Conservation (phyloP, 2,888 invertebrate genomes). For the Hypolimnas misippus region DNA sequence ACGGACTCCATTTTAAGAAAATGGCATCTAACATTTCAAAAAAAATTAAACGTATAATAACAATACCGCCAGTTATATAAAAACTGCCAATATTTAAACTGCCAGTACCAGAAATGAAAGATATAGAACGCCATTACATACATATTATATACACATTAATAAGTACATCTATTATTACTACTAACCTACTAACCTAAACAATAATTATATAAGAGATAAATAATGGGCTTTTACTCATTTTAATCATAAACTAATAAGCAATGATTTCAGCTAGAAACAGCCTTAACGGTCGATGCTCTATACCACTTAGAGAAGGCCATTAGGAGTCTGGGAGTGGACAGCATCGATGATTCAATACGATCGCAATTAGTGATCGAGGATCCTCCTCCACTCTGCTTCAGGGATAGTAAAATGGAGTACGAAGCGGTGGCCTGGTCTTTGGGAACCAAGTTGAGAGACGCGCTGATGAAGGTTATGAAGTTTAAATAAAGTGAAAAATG, state of each 20-base stretch:
- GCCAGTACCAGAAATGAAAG: no score
- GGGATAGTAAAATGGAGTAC: conserved; percentile 83
- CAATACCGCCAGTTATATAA: no score
- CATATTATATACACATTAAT: no score
- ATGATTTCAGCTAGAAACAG: conserved; percentile 56
- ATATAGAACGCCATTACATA: no score
- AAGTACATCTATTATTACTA: no score
- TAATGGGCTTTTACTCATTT: background rate
- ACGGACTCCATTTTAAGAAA: no score
- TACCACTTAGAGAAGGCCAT: conserved; percentile 69
- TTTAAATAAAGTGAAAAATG: background rate
- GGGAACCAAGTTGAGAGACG: conserved; percentile 56
- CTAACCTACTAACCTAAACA: no score
- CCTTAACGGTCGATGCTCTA: conserved; percentile 69
- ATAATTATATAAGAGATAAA: background rate
- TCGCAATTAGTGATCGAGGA: conserved; percentile 82
- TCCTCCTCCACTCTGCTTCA: conserved; percentile 85
- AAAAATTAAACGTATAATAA: no score
- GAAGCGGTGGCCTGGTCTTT: conserved; percentile 58
- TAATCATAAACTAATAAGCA: conserved; percentile 11
- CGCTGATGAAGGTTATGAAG: conserved; percentile 53
- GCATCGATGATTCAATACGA: conserved; percentile 31
- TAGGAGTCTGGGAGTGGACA: conserved; percentile 49
- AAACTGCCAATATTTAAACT: no score
- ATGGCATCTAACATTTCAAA: no score